Base-by-base conservation (phyloP, 2,888 invertebrate species). In the Embidobia sp. region DNA sequence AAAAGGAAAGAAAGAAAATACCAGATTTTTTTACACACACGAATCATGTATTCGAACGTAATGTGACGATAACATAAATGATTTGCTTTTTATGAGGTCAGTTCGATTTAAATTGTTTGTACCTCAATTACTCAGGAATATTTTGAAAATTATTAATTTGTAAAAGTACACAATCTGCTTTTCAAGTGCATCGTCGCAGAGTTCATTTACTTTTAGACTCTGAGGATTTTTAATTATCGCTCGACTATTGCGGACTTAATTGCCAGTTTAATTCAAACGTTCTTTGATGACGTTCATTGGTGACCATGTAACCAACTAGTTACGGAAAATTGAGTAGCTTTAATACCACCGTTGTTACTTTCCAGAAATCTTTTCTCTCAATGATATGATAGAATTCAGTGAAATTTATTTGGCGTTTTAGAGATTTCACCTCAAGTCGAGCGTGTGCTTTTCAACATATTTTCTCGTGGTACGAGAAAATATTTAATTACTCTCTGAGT, bases 141-240 rank as follows among this genome's bases (percentile, higher is more conserved):
- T 22, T 22, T 22, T 22, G 22, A 1, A 49, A 49, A 33, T 49
- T 49, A 33, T 31, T 37, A 42, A 29, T 59, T 29, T 13, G 15
- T 2, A n/a, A 15, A 11, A 26, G n/a, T 31, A 42, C 7, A 22
- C 10, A 13, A 42, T 31, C 19, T 57, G 11, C 44, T 26, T 19
- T 35, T 44, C 8, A 4, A 51, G 44, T 35, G 46, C 51, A 11
- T 33, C 22, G 31, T 19, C 29, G 53, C 35, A 31, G 10, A 27
- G n/a, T 35, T 63, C 27, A 63, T 63, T 59, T 59, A n/a, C 33
- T 51, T 19, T 1, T 16, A 42, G 29, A 16, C 42, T 42, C 29
- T 19, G 6, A 33, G 57, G 44, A 59, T 64, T 64, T 73, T 73
- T 73, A 73, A 73, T 73, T 57, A 57, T 33, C 55, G 22, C 27